These are phyloP conservation scores for Protonibea diacanthus DNA, from an alignment of 2,797 vertebrate genomes.

Conservation along the genomic window DNA sequence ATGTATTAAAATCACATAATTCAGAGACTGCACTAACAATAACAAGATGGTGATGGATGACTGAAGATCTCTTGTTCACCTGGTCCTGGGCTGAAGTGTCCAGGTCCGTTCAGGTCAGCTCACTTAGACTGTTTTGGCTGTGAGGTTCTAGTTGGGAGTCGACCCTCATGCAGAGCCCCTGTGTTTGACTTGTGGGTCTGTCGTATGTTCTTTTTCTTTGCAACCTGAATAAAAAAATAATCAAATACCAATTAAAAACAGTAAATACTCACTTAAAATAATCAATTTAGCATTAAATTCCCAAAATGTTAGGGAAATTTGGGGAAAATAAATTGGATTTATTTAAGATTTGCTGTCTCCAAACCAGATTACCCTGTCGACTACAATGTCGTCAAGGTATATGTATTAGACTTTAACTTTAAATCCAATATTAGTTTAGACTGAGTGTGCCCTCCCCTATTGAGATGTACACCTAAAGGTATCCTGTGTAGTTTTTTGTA, in stretches of 20 bases:
- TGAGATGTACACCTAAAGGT: too few relatives aligned
- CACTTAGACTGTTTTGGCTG: conserved; percentile 55
- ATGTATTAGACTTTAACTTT: too few relatives aligned
- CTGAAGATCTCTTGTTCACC: conserved; percentile 86
- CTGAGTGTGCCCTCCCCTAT: not conserved
- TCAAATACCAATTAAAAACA: not conserved
- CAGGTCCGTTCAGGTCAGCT: conserved; percentile 56
- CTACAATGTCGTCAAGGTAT: too few relatives aligned
- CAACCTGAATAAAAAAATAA: conserved; percentile 36
- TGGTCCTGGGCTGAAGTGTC: conserved; percentile 82
- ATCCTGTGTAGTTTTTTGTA: too few relatives aligned
- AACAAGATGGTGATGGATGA: conserved; percentile 71
- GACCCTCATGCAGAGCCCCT: conserved; percentile 74
- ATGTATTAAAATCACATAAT: not conserved
- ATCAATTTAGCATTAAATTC: not conserved
- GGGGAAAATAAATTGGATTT: too few relatives aligned
- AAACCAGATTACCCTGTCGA: not conserved
- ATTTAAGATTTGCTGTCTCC: not conserved
- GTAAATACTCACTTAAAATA: not conserved
- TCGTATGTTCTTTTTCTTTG: conserved; percentile 79
- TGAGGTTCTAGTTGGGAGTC: conserved; percentile 66
- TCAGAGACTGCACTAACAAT: not conserved
- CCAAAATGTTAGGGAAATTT: too few relatives aligned
- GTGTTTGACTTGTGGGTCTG: conserved; percentile 83
- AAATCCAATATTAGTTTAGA: too few relatives aligned